phyloP scores from a whole-genome alignment of 2,797 vertebrate species.

The Erethizon dorsatum region DNA sequence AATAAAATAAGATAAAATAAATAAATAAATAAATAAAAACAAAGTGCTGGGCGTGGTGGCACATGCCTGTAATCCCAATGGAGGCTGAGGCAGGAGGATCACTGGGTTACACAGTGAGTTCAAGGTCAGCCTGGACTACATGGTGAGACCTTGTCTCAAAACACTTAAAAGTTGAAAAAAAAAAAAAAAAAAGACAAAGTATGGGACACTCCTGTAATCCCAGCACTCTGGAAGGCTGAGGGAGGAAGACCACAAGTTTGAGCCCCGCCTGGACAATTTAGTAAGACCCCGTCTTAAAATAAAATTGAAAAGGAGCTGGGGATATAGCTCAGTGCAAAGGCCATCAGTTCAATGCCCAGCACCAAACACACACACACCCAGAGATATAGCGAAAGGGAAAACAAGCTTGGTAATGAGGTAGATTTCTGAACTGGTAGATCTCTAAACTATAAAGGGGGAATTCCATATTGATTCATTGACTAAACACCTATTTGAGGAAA shows the following conservation, averaged over 20 bases:
- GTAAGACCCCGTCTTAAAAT: constrained; percentile 18
- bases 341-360: not conserved
- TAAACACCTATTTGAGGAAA: constrained; percentile 62
- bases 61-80: not conserved
- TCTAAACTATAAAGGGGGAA: constrained; percentile 20
- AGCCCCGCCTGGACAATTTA: not conserved
- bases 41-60: not conserved
- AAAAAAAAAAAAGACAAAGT: not conserved
- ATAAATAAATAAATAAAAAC: not conserved
- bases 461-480: not conserved
- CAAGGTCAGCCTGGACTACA: not conserved
- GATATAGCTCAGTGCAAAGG: not conserved
- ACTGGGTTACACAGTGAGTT: not conserved
- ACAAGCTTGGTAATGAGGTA: not conserved
- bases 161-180: not conserved
- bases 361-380: not conserved
- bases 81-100: not conserved
- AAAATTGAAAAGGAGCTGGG: not conserved
- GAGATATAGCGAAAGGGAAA: not conserved
- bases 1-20: too few species aligned
- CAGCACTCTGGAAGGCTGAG: not conserved
- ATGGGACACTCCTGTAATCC: not conserved
- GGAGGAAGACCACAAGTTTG: not conserved
- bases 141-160: not conserved
- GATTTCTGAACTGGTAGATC: constrained; percentile 50